Evolutionary conservation across 2,797 vertebrate species (phyloP).

Genomic region (Hydrocynus forskahlii): DNA sequence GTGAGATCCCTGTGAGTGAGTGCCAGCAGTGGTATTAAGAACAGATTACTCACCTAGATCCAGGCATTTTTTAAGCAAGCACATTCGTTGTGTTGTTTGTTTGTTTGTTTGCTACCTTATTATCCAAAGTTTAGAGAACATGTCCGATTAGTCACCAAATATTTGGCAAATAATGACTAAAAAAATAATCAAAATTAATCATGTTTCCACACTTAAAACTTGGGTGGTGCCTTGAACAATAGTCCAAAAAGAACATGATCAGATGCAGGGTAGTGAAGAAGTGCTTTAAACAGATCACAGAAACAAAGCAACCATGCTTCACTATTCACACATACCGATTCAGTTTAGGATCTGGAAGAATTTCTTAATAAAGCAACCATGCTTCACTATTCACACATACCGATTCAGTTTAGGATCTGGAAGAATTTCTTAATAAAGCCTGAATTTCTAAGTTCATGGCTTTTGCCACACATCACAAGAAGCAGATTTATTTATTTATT

Average conservation of each 20-base stretch:
- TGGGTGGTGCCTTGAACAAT: neutral
- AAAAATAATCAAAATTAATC: slow-evolving; percentile 12
- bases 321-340: neutral
- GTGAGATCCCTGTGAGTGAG: slow-evolving; percentile 23
- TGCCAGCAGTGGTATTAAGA: slow-evolving; percentile 32
- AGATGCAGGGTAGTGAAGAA: neutral
- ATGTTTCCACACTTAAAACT: neutral
- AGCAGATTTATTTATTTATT: neutral
- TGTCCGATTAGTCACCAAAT: slow-evolving; percentile 16
- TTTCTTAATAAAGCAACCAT: neutral
- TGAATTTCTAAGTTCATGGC: no score
- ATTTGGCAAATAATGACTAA: slow-evolving; percentile 8
- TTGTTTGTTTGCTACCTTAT: slow-evolving; percentile 43
- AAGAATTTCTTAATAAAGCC: no score
- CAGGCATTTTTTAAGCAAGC: slow-evolving; percentile 2
- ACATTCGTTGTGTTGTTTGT: slow-evolving; percentile 31
- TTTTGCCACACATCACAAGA: no score
- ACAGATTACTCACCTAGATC: slow-evolving; percentile 45
- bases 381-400: neutral
- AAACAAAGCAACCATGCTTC: neutral
- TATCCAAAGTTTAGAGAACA: slow-evolving; percentile 18
- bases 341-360: no score
- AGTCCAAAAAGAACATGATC: neutral
- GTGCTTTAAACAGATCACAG: neutral
- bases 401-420: neutral